Percentiles rank a stretch among this genome's conserved stretches.
Conservation (phyloP, 1,140 invertebrate species). For the Vanessa atalanta region DNA sequence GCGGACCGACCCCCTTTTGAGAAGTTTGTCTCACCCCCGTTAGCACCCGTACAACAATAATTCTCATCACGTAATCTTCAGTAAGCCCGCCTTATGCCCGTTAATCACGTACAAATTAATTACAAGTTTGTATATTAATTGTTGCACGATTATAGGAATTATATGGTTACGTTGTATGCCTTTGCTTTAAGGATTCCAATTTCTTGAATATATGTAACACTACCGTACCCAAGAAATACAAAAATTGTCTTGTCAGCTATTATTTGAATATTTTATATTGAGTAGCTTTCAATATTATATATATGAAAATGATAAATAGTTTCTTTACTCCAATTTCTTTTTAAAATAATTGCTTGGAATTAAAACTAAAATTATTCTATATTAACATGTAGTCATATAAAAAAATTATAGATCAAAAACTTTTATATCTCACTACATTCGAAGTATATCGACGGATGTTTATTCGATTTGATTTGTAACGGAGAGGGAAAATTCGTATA, state of each 20-base stretch:
- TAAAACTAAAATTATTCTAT: no score
- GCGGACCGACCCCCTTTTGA: conserved; percentile 43
- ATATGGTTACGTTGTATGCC: conserved; percentile 46
- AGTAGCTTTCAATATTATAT: no score
- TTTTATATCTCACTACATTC: conserved; percentile 27
- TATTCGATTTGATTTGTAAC: conserved; percentile 59
- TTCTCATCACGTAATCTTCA: conserved; percentile 77
- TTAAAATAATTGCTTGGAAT: no score
- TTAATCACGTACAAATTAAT: conserved; percentile 80
- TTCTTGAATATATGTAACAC: no score
- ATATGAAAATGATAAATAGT: no score
- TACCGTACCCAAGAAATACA: no score
- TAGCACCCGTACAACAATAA: conserved; percentile 68
- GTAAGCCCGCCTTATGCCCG: conserved; percentile 77
- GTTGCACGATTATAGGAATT: conserved; percentile 73
- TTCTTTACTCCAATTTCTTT: no score
- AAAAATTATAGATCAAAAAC: conserved; percentile 13
- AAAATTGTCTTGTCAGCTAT: no score
- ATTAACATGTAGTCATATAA: background rate
- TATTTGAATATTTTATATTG: no score
- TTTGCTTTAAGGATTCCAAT: background rate
- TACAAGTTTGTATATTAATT: conserved; percentile 80
- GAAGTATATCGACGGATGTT: conserved; percentile 39
- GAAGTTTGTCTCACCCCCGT: conserved; percentile 43
- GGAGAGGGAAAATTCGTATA: conserved; percentile 60